Conservation (phyloP, 2,797 vertebrate species). For the Pagetopsis macropterus region DNA sequence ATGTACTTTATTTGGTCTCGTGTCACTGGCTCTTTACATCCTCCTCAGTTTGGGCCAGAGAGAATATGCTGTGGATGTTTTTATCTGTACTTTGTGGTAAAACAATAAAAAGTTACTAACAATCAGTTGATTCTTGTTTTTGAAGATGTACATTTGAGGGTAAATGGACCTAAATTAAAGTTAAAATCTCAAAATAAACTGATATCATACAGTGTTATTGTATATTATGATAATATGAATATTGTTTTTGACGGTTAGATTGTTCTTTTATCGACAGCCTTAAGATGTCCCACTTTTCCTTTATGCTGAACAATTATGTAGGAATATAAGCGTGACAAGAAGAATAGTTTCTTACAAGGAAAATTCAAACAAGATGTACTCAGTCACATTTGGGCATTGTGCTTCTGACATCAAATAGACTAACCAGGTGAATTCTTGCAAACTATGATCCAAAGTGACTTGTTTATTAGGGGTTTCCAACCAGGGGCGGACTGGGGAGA, state of each 20-base stretch:
- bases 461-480: not conserved
- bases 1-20: slow-evolving; percentile 58
- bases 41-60: slow-evolving; percentile 63
- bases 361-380: not conserved
- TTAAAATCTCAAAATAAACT: not conserved
- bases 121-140: slow-evolving; percentile 43
- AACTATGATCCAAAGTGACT: not conserved
- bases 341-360: not conserved
- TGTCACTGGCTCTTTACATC: slow-evolving; percentile 68
- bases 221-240: too few species aligned
- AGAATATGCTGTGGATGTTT: slow-evolving; percentile 77
- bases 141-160: not conserved
- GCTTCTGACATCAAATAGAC: not conserved
- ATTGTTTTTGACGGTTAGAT: not conserved
- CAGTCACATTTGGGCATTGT: not conserved
- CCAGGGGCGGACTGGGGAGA: too few species aligned
- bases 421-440: not conserved
- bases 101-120: slow-evolving; percentile 73
- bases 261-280: not conserved
- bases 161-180: not conserved
- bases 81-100: slow-evolving; percentile 82
- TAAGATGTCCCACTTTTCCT: slow-evolving; percentile 34
- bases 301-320: not conserved
- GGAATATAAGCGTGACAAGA: not conserved
- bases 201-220: not conserved